Base-by-base conservation (phyloP, 2,113 vertebrate species). In the Corvus hawaiiensis region DNA sequence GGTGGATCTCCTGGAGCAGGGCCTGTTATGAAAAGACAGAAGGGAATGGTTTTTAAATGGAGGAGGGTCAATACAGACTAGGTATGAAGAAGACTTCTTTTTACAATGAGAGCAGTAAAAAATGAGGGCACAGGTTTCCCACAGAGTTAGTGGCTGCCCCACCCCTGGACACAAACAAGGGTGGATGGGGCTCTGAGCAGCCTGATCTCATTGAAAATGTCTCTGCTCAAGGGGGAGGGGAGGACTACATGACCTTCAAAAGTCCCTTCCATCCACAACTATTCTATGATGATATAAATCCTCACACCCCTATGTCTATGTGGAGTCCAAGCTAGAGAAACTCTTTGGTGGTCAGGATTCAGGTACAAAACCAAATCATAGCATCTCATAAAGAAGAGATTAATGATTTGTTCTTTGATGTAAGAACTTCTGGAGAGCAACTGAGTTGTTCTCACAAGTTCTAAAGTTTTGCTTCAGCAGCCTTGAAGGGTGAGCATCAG, bases 271-370 rank as follows among this genome's bases (percentile, higher is more conserved):
- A 49, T n/a, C 24, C 39, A 63, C 41, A 55, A 8, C 6, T 32
- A 17, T 41, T 56, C 32, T 35, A 3, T 24, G 28, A 32, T 32
- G 26, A 27, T 30, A 51, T 23, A 71, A 80, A 61, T 17, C 41
- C n/a, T 73, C 20, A 19, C 20, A 43, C 4, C 7, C 16, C 11
- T 8, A 27, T 1, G 5, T 22, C 56, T 48, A 3, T 1, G 2
- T 26, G 30, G 24, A 46, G 4, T 46, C 22, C 32, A 33, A 66
- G 18, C 15, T 76, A 56, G 15, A 66, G 21, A 52, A 76, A 27
- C 10, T 62, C 24, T 81, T n/a, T 73, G n/a, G 10, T 44, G 21
- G 11, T n/a, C 69, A 73, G 15, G 7, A 33, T 63, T 92, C 16
- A 51, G 30, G 26, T 16, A 35, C 10, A 58, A 67, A 92, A 43